phyloP scores from a whole-genome alignment of 2,797 vertebrate species.

The Octomys mimax region DNA sequence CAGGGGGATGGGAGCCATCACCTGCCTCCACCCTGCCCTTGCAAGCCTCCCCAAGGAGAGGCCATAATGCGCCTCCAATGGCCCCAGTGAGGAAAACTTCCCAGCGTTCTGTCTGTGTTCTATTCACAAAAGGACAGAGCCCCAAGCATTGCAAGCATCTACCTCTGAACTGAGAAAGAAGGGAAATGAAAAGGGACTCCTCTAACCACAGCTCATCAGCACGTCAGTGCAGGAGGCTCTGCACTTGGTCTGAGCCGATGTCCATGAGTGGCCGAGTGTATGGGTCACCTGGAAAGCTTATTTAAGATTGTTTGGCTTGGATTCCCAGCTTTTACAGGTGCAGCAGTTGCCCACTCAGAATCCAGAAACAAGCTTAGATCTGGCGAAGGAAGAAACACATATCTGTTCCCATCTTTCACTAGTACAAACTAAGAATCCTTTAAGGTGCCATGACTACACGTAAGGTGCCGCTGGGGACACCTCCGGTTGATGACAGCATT shows the following conservation, averaged over 20 bases:
- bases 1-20: background rate
- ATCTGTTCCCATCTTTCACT: background rate
- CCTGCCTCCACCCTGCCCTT: background rate
- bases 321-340: background rate
- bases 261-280: background rate
- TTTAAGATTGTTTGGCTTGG: background rate
- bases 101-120: background rate
- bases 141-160: background rate
- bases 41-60: background rate
- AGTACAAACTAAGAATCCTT: background rate
- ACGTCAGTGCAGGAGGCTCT: background rate
- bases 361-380: background rate
- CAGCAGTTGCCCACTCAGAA: background rate
- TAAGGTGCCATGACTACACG: background rate
- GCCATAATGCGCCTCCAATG: too few relatives aligned
- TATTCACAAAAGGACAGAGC: background rate
- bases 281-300: background rate
- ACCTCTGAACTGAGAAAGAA: background rate
- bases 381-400: background rate
- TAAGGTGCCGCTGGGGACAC: background rate
- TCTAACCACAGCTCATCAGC: background rate
- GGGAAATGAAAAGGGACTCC: background rate
- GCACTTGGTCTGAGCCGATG: background rate
- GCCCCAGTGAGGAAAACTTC: background rate
- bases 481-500: background rate